These are phyloP conservation scores for Apostichopus japonicus DNA, from an alignment of 35 echinoderm and acorn worm genomes.

Conservation along the genomic window DNA sequence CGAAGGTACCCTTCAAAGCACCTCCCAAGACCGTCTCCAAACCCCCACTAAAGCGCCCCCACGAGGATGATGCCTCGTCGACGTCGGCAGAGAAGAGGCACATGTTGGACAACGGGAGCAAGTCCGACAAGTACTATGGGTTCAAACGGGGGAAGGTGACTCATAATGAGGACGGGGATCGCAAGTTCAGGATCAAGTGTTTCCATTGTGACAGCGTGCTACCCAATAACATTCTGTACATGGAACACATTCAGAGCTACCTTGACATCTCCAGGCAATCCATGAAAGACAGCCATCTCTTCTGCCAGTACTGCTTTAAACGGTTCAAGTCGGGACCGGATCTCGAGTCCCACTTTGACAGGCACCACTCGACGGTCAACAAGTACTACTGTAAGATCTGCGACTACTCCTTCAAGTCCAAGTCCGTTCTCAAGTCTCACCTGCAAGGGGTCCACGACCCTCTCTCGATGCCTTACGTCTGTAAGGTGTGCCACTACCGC, in stretches of 20 bases:
- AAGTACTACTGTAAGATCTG: conserved; percentile 55
- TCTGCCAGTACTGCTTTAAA: conserved; percentile 38
- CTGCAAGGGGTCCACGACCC: conserved; percentile 51
- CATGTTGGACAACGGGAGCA: not conserved
- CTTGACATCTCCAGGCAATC: conserved; percentile 15
- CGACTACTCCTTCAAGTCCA: conserved; percentile 49
- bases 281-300: conserved; percentile 43
- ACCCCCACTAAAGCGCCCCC: not conserved
- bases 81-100: conserved; percentile 31
- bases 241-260: conserved; percentile 52
- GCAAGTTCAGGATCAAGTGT: conserved; percentile 62
- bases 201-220: conserved; percentile 57
- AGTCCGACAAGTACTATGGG: conserved; percentile 47
- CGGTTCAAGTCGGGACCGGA: conserved; percentile 37
- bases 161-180: conserved; percentile 34
- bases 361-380: conserved; percentile 32
- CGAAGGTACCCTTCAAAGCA: not conserved
- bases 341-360: conserved; percentile 48
- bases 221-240: conserved; percentile 55
- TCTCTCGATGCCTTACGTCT: conserved; percentile 53
- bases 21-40: not conserved
- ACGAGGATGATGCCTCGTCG: not conserved
- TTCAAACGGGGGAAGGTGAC: conserved; percentile 34
- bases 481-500: conserved; percentile 43
- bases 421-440: conserved; percentile 44